These are phyloP conservation scores for Marronus borbonicus DNA, from an alignment of 2,888 invertebrate species.

Conservation along the genomic window DNA sequence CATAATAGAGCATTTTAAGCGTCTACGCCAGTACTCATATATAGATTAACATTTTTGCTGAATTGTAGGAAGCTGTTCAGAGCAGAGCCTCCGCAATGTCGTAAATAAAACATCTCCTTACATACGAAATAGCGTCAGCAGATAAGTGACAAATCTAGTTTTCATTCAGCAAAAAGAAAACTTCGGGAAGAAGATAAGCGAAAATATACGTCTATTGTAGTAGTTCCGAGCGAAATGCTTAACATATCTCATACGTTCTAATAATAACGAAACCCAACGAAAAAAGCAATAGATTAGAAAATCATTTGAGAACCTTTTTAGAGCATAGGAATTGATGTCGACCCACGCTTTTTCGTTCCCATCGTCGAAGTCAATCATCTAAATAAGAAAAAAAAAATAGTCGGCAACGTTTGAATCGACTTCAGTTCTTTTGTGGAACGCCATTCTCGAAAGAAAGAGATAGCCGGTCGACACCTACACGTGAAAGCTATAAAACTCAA, in stretches of 20 bases:
- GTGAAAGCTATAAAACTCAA: conserved; percentile 10
- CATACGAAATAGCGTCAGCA: conserved; percentile 4
- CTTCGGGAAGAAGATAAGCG: conserved; percentile 20
- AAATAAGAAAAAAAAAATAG: conserved; percentile 22
- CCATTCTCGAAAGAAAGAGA: conserved; percentile 5
- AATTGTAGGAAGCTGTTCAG: background rate
- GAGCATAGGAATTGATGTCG: conserved; percentile 6
- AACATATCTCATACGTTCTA: conserved; percentile 26
- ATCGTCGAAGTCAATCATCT: conserved; percentile 8
- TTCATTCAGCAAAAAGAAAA: conserved; percentile 26
- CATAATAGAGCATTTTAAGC: too few relatives aligned
- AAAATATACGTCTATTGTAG: conserved; percentile 30
- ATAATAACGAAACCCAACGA: conserved; percentile 15
- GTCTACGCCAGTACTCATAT: background rate
- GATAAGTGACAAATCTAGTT: conserved; percentile 31
- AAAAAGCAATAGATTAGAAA: conserved; percentile 46
- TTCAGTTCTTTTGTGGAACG: background rate
- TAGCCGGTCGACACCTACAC: conserved; percentile 2
- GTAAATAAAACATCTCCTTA: conserved; percentile 15
- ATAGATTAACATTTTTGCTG: conserved; percentile 6
- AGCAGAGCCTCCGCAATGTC: background rate
- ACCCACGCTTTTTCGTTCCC: background rate
- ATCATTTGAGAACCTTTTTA: conserved; percentile 21
- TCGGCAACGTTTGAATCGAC: background rate
- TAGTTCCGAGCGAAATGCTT: conserved; percentile 18